Evolutionary conservation across 2,113 vertebrate species (phyloP), one percentile per base, ranked within the genome.

Genomic region (Heterocephalus glaber): DNA sequence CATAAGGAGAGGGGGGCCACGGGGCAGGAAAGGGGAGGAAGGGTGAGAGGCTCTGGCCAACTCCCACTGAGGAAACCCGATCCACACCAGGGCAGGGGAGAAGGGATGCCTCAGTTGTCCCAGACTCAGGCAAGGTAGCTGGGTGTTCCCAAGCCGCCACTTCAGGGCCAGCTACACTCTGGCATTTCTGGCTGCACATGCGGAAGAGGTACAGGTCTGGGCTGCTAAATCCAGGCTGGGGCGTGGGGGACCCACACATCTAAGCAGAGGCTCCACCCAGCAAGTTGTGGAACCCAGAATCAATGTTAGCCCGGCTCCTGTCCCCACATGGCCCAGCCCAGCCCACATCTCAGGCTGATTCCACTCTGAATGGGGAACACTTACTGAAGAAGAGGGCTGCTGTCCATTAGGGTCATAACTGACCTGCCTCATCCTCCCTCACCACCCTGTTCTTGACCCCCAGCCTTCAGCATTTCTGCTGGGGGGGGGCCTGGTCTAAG

Each of bases 201-300:
- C 17, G 26, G 61, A 70, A 60, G 72, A 52, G 35, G 28, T 11
- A 5, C 16, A 22, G 10, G 10, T 10, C 1, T 28, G 4, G 0
- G 52, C 41, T 60, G 41, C 52, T 68, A 26, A 61, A 44, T 60
- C n/a, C 54, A 81, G 54, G 79, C 35, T 22, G 1, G 4, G 65
- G 26, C 17, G 0, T 9, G 41, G 28, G 33, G 56, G 1, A 2
- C 12, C 44, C 56, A n/a, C 16, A 16, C 3, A 16, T 47, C n/a
- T 52, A 52, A 54, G 14, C 35, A 35, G 60, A 80, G 14, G 20
- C 58, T 22, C 26, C 28, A 11, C 20, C 6, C 35, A 44, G 26
- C 47, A 16, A 84, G 7, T 19, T 19, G 41, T 9, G 33, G 83
- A 28, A 19, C 17, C 14, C 16, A 65, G 38, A 47, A 38, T 58